phyloP scores from a whole-genome alignment of 2,888 invertebrate genomes.

The Podotricha telesiphe region DNA sequence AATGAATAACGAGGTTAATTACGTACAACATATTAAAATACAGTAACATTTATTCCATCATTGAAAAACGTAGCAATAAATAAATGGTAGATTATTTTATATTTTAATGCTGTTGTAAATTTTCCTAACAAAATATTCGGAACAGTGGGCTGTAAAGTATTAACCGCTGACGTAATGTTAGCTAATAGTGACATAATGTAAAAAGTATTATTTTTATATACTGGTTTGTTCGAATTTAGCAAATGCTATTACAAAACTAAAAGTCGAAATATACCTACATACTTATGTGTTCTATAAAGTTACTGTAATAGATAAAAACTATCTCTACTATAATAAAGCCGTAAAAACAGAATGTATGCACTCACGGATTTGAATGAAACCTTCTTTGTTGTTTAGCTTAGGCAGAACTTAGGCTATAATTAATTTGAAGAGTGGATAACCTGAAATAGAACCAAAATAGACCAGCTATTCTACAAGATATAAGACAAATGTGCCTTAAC shows the following conservation, averaged over 20 bases:
- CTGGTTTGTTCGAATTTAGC: not conserved
- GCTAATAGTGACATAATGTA: not conserved
- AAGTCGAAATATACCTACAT: not conserved
- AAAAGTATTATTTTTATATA: not conserved
- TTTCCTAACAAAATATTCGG: not conserved
- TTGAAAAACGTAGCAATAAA: not conserved
- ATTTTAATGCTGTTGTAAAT: not conserved
- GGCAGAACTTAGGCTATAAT: too few species aligned
- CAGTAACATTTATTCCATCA: not conserved
- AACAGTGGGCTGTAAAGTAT: not conserved
- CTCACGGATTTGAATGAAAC: too few species aligned
- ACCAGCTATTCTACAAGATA: too few species aligned
- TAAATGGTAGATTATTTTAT: not conserved
- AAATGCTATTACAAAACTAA: not conserved
- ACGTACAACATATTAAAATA: not conserved
- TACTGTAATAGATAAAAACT: too few species aligned
- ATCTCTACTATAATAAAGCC: too few species aligned
- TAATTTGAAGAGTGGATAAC: too few species aligned
- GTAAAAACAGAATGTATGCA: too few species aligned
- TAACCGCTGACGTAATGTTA: not conserved
- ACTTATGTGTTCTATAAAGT: too few species aligned
- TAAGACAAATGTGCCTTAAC: too few species aligned
- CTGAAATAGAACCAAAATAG: too few species aligned
- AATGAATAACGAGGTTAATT: constrained; percentile 4
- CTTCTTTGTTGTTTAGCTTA: too few species aligned